Evolutionary conservation across 1,140 invertebrate genomes (phyloP).

Genomic region (Melitaea cinxia): DNA sequence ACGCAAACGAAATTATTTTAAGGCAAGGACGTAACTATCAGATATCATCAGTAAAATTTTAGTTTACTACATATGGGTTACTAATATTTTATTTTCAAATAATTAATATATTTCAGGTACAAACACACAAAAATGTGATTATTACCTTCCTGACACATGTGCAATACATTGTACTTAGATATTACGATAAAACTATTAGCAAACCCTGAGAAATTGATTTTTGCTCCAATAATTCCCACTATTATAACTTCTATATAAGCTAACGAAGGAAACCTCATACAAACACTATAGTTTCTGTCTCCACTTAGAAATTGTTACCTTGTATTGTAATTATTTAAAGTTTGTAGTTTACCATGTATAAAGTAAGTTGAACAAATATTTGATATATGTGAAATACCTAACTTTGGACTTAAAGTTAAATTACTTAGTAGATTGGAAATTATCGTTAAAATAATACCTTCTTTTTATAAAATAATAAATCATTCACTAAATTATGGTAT

Average conservation of each 20-base stretch:
- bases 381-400: no score
- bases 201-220: slow-evolving; percentile 73
- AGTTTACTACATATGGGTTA: background rate
- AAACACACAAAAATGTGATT: slow-evolving; percentile 8
- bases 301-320: slow-evolving; percentile 23
- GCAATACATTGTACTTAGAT: slow-evolving; percentile 22
- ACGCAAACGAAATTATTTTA: background rate
- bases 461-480: no score
- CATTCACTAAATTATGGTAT: background rate
- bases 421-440: no score
- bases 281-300: slow-evolving; percentile 50
- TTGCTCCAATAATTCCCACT: slow-evolving; percentile 77
- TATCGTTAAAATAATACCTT: no score
- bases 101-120: slow-evolving; percentile 15
- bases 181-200: slow-evolving; percentile 55
- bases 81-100: no score
- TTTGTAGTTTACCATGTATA: slow-evolving; percentile 36
- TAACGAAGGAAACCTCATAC: slow-evolving; percentile 43
- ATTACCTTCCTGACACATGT: slow-evolving; percentile 27
- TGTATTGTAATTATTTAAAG: slow-evolving; percentile 12
- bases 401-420: no score
- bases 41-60: background rate
- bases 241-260: slow-evolving; percentile 74
- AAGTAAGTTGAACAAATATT: slow-evolving; percentile 30
- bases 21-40: background rate